phyloP scores from a whole-genome alignment of 2,113 vertebrate species.

The Corynorhinus townsendii region DNA sequence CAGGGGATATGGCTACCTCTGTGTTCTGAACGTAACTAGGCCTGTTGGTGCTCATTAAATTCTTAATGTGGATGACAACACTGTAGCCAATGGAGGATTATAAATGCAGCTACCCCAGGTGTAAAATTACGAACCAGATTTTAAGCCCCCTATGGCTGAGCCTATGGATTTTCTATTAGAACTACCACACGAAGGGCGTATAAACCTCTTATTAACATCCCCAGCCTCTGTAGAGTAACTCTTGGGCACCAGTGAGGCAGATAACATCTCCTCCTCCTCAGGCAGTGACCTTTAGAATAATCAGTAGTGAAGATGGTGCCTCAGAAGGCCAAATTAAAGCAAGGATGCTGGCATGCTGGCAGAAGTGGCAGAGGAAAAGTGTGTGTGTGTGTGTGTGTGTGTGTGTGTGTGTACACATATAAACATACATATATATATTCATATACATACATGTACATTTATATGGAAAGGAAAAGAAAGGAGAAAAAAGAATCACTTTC shows the following conservation, averaged over 20 bases:
- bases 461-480: background rate
- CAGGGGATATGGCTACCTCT: background rate
- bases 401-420: background rate
- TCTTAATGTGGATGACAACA: slow-evolving; percentile 35
- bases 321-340: background rate
- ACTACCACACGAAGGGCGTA: background rate
- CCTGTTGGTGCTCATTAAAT: slow-evolving; percentile 45
- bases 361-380: background rate
- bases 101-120: background rate
- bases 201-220: background rate
- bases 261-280: background rate
- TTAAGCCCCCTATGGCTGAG: background rate
- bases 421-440: background rate
- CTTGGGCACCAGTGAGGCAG: background rate
- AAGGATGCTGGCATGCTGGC: background rate
- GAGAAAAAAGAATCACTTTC: background rate
- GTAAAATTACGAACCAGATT: slow-evolving; percentile 35
- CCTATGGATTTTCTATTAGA: background rate
- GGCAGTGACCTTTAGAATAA: background rate
- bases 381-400: background rate
- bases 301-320: background rate
- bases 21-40: background rate
- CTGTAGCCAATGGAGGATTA: background rate
- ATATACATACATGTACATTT: background rate
- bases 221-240: background rate